phyloP scores from a whole-genome alignment of 2,113 vertebrate species.

The Platysteira castanea region DNA sequence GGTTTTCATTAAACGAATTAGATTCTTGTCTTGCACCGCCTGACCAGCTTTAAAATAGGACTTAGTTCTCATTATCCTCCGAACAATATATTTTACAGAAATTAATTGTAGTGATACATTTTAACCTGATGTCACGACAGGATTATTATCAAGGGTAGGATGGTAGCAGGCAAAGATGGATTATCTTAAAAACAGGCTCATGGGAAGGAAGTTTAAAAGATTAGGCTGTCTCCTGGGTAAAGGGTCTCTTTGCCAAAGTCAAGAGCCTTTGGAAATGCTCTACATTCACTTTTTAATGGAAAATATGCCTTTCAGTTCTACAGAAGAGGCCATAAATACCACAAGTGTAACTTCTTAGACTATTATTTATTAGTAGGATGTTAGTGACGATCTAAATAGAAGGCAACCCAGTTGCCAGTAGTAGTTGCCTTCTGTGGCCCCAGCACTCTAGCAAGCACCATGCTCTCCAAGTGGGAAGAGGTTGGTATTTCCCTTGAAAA shows the following conservation, averaged over 20 bases:
- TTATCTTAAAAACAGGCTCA: constrained; percentile 34
- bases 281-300: neutral
- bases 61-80: constrained; percentile 57
- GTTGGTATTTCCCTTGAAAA: neutral
- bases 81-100: constrained; percentile 56
- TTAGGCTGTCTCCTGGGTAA: constrained; percentile 19
- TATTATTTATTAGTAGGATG: neutral
- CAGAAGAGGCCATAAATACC: neutral
- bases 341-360: neutral
- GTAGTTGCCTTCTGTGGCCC: neutral
- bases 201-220: constrained; percentile 51
- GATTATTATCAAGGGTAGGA: constrained; percentile 60
- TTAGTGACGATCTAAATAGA: neutral
- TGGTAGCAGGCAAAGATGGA: constrained; percentile 56
- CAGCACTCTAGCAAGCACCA: neutral
- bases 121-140: constrained; percentile 61
- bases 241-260: neutral
- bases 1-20: constrained; percentile 66
- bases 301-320: neutral
- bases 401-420: neutral
- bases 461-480: neutral
- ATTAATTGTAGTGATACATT: constrained; percentile 69
- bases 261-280: constrained; percentile 6
- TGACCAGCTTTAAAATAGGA: constrained; percentile 49
- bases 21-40: constrained; percentile 3